Evolutionary conservation across 2,797 vertebrate genomes (phyloP).

Genomic region (Vipera latastei): DNA sequence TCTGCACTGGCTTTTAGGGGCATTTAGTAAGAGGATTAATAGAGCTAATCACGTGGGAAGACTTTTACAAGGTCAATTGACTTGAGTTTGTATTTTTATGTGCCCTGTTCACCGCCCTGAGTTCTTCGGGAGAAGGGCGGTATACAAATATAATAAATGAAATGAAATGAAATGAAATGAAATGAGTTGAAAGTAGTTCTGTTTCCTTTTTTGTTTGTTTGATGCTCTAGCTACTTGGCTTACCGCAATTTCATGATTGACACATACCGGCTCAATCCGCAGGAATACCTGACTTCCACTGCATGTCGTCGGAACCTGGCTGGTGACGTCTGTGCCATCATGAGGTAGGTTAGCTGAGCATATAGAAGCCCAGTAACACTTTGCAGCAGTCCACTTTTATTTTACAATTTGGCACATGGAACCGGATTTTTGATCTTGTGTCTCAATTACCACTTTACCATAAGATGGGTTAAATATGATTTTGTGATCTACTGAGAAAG

Average conservation of each 20-base stretch:
- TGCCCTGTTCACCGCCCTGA: no score
- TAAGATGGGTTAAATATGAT: background rate
- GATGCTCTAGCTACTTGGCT: slow-evolving; percentile 82
- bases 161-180: no score
- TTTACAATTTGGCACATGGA: background rate
- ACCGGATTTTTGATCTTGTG: background rate
- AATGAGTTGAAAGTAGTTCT: background rate
- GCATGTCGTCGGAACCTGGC: slow-evolving; percentile 93
- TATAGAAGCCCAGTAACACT: background rate
- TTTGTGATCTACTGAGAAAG: background rate
- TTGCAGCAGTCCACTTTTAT: background rate
- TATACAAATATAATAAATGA: no score
- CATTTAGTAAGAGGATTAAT: background rate
- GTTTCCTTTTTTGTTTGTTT: background rate
- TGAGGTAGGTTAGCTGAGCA: slow-evolving; percentile 77
- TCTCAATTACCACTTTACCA: background rate
- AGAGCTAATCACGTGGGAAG: background rate
- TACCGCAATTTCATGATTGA: slow-evolving; percentile 99
- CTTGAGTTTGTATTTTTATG: no score
- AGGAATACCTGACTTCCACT: slow-evolving; percentile 94
- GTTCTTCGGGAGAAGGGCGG: no score
- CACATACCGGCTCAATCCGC: slow-evolving; percentile 94
- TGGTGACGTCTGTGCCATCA: slow-evolving; percentile 93
- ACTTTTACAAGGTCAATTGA: background rate
- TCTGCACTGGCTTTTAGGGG: background rate